Evolutionary conservation across 2,797 vertebrate species (phyloP).

Genomic region (Botia almorhae): DNA sequence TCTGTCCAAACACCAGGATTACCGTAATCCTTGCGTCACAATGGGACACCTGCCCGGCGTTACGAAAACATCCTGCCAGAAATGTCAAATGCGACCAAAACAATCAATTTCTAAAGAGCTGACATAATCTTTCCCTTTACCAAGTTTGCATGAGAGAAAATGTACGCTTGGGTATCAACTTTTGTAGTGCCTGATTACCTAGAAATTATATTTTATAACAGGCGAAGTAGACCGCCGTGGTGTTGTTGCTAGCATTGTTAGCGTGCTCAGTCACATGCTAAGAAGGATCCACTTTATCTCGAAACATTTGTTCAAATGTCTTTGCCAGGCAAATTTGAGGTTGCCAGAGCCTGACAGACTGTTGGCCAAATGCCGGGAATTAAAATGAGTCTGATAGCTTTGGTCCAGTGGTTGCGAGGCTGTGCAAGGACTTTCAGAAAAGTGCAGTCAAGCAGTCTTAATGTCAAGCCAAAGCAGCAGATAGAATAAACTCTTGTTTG

Average conservation of each 20-base stretch:
- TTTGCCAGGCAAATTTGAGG: constrained; percentile 45
- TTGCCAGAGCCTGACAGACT: constrained; percentile 44
- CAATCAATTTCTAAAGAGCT: constrained; percentile 14
- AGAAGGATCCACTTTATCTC: constrained; percentile 48
- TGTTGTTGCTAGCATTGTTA: constrained; percentile 43
- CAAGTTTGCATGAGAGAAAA: not conserved
- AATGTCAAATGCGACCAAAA: not conserved
- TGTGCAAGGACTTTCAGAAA: constrained; percentile 12
- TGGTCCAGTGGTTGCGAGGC: constrained; percentile 12
- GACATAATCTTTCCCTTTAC: constrained; percentile 1
- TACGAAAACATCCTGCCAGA: constrained; percentile 4
- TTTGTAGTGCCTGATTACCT: not conserved
- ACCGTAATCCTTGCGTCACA: constrained; percentile 12
- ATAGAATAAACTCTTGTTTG: constrained; percentile 35
- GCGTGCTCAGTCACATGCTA: constrained; percentile 32
- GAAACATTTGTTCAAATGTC: constrained; percentile 27
- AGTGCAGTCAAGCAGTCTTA: not conserved
- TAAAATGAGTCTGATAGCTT: constrained; percentile 45
- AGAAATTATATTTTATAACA: not conserved
- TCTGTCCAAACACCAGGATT: constrained; percentile 40
- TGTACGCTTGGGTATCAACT: not conserved
- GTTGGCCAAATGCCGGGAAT: constrained; percentile 31
- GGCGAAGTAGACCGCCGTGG: not conserved
- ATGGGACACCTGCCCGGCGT: constrained; percentile 9
- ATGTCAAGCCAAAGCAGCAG: constrained; percentile 18